phyloP scores from a whole-genome alignment of 2,113 vertebrate genomes.

The Helogale parvula region DNA sequence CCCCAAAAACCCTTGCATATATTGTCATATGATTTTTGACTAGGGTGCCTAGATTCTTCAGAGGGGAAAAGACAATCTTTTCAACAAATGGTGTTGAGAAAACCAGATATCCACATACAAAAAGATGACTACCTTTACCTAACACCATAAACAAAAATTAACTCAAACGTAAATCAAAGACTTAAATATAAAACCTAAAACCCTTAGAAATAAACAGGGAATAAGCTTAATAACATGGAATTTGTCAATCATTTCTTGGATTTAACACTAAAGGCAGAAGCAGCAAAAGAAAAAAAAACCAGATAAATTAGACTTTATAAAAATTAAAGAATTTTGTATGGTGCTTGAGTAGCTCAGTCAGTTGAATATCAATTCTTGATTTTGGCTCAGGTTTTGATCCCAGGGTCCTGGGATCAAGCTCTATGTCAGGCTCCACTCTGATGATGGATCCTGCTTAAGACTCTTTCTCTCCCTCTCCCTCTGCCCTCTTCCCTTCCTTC shows the following conservation, averaged over 20 bases:
- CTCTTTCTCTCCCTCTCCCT: too few relatives aligned
- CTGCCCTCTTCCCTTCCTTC: too few relatives aligned
- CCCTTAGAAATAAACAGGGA: not conserved
- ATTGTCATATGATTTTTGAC: not conserved
- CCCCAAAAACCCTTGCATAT: not conserved
- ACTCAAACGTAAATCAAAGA: not conserved
- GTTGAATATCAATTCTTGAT: too few relatives aligned
- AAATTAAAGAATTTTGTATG: not conserved
- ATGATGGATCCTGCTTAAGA: too few relatives aligned
- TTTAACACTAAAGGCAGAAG: not conserved
- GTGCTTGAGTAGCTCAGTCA: too few relatives aligned
- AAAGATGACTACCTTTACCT: not conserved
- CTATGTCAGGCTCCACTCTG: too few relatives aligned
- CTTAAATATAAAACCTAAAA: not conserved
- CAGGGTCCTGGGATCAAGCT: too few relatives aligned
- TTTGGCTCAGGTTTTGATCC: too few relatives aligned
- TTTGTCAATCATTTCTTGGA: not conserved
- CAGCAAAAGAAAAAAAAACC: not conserved
- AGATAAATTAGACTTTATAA: not conserved
- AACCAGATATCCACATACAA: not conserved
- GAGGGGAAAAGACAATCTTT: not conserved
- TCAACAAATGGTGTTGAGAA: not conserved
- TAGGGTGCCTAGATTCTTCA: not conserved
- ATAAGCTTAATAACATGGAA: not conserved
- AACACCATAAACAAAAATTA: not conserved